Conservation (phyloP, 1,140 invertebrate species). For the Drosophila navojoa region DNA sequence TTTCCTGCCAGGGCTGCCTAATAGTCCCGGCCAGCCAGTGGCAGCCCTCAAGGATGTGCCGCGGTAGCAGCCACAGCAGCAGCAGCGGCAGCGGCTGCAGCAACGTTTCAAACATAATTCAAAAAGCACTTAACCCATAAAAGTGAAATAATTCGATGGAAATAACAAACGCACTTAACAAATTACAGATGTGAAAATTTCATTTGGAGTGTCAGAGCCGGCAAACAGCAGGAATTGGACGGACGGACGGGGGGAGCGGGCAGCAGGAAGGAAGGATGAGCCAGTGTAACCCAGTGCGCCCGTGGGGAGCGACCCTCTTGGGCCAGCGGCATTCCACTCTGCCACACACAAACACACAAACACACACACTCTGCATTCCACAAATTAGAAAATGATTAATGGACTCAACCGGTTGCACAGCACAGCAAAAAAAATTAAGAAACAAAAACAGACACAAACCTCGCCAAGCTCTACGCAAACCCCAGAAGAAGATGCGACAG, state of each 20-base stretch:
- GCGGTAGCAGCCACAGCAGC: too few relatives aligned
- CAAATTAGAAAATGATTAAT: constrained; percentile 84
- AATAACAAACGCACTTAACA: constrained; percentile 84
- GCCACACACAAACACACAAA: background rate
- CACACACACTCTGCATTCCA: constrained; percentile 69
- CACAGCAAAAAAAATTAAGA: background rate
- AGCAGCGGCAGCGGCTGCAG: background rate
- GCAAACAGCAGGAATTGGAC: background rate
- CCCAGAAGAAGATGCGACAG: constrained; percentile 4
- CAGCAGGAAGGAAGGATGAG: background rate
- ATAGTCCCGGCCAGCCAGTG: background rate
- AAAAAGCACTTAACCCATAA: constrained; percentile 84
- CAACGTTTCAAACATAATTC: constrained; percentile 59
- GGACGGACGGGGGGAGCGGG: constrained; percentile 4
- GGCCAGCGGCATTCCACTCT: constrained; percentile 39
- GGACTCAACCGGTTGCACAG: constrained; percentile 83
- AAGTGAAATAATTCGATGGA: constrained; percentile 81
- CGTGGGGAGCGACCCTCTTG: constrained; percentile 40
- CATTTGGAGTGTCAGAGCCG: constrained; percentile 65
- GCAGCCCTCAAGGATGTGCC: constrained; percentile 50
- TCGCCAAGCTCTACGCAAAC: background rate
- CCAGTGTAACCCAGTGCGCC: constrained; percentile 23
- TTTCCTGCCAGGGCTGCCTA: constrained; percentile 31
- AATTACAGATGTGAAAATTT: constrained; percentile 84
- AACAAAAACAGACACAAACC: constrained; percentile 8